Evolutionary conservation across 1,140 invertebrate species (phyloP).

Genomic region (Bombus confusus): DNA sequence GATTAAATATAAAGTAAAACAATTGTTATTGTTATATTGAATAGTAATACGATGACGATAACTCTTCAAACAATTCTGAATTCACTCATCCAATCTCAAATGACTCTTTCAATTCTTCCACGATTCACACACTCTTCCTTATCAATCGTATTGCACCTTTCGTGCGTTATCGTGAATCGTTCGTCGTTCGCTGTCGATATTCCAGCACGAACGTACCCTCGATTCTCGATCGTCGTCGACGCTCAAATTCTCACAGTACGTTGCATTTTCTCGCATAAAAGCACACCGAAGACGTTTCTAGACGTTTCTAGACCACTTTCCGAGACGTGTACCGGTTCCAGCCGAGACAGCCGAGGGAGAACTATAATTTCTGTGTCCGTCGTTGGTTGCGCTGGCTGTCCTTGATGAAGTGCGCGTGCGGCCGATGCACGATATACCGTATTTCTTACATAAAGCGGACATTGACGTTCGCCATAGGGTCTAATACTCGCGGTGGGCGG

Average conservation of each 20-base stretch:
- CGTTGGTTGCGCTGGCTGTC: slow-evolving; percentile 38
- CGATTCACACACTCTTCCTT: too few species aligned
- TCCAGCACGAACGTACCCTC: background rate
- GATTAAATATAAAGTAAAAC: background rate
- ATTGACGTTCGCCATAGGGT: slow-evolving; percentile 67
- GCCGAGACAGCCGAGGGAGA: slow-evolving; percentile 4
- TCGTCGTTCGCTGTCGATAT: background rate
- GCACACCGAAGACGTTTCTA: background rate
- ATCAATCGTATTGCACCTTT: too few species aligned
- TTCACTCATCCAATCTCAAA: background rate
- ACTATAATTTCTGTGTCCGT: slow-evolving; percentile 35
- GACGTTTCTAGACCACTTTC: background rate
- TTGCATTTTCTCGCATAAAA: background rate
- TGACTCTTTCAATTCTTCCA: background rate
- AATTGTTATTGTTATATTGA: background rate
- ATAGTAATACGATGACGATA: background rate
- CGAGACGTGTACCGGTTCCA: background rate
- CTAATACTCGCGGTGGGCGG: slow-evolving; percentile 79
- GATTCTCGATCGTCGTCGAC: background rate
- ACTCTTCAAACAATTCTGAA: background rate
- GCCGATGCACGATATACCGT: slow-evolving; percentile 61
- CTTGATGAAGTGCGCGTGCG: slow-evolving; percentile 41
- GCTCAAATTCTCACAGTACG: background rate
- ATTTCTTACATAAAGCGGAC: slow-evolving; percentile 72
- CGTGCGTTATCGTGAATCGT: background rate